Evolutionary conservation across 2,113 vertebrate species (phyloP).

Genomic region (Corvus hawaiiensis): DNA sequence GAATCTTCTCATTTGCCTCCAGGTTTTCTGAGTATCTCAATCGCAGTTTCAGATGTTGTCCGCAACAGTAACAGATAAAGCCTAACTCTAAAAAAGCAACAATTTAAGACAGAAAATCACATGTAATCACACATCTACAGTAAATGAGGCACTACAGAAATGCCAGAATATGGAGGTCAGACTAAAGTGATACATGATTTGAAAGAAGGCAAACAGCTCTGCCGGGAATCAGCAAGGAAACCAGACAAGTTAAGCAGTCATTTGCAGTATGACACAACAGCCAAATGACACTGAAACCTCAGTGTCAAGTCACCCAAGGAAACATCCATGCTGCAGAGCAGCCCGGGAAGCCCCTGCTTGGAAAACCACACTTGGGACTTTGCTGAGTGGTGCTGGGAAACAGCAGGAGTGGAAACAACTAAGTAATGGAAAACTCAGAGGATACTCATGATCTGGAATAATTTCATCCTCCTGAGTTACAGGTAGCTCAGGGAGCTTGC

Average conservation of each 20-base stretch:
- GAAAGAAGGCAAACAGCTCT: neutral
- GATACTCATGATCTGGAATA: neutral
- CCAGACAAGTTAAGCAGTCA: neutral
- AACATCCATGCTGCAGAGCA: rapidly evolving
- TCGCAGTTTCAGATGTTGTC: neutral
- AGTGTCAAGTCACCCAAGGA: neutral
- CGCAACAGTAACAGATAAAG: neutral
- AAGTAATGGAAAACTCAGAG: neutral
- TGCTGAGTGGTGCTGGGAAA: neutral
- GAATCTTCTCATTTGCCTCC: neutral
- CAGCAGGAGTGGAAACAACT: neutral
- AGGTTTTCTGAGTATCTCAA: neutral
- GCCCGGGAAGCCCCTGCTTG: neutral
- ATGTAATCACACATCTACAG: neutral
- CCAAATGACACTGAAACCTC: neutral
- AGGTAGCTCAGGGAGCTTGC: neutral
- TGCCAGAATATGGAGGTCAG: neutral
- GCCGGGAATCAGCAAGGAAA: neutral
- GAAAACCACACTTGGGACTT: neutral
- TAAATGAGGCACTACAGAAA: neutral
- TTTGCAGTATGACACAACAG: neutral
- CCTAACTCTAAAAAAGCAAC: neutral
- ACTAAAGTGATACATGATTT: neutral
- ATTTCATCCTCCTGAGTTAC: neutral
- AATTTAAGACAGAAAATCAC: neutral